Conservation (phyloP, 2,797 vertebrate species). For the Phataginus tetradactyla region DNA sequence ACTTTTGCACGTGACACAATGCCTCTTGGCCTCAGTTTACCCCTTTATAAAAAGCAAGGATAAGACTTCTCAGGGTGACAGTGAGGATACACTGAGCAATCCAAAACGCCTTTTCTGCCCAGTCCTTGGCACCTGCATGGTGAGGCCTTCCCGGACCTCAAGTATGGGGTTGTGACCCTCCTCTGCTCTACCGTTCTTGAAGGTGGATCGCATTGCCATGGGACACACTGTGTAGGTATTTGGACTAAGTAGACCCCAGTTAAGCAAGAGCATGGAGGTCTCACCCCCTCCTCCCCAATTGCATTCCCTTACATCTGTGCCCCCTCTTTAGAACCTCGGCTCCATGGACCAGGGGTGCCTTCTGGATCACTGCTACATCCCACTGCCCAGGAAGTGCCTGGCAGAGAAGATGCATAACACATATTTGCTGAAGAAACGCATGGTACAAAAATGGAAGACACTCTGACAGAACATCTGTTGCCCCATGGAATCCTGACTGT, state of each 20-base stretch:
- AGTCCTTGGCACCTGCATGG: not conserved
- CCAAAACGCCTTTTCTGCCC: not conserved
- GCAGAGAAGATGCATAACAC: not conserved
- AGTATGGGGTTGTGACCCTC: not conserved
- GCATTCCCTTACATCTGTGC: not conserved
- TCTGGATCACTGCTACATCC: not conserved
- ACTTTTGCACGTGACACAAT: not conserved
- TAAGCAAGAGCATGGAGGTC: not conserved
- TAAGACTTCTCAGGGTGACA: not conserved
- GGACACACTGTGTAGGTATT: not conserved
- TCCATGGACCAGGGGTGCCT: not conserved
- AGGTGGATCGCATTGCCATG: accelerated
- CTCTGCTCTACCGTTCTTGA: not conserved
- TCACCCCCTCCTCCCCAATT: not conserved
- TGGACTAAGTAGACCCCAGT: not conserved
- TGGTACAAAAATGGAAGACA: not conserved
- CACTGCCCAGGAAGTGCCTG: not conserved
- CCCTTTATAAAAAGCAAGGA: not conserved
- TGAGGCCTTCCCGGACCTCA: not conserved
- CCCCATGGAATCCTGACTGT: too few species aligned
- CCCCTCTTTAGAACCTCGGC: not conserved
- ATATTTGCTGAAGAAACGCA: not conserved
- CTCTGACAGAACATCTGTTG: accelerated
- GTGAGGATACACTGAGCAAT: not conserved
- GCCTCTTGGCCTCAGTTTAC: not conserved